Evolutionary conservation across 2,888 invertebrate species (phyloP), one percentile per base, ranked within the genome.

Genomic region (Melanostoma scalare): DNA sequence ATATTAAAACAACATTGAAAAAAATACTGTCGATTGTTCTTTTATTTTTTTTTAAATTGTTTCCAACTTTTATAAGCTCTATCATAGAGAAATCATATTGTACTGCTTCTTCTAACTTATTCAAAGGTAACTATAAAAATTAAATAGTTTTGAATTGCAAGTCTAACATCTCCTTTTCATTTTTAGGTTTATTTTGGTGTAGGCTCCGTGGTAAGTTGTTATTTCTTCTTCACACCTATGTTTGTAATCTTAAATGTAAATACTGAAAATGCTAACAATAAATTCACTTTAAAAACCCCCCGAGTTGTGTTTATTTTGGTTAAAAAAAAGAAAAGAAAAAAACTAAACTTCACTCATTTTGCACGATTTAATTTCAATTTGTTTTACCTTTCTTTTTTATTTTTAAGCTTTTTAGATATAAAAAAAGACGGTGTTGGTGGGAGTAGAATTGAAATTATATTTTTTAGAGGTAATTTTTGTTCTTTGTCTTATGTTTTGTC

Each of bases 1-100:
- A 82, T 78, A 82, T 78, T 82, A 86, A 85, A 85, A 73, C 40
- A 85, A 85, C 76, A 87, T 85, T 68, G 56, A 85, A 86, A 86
- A 85, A 85, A 80, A 85, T 75, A 81, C 72, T 42, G 61, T 35
- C 35, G 9, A n/a, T 44, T 78, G 40, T 84, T 80, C 65, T 84
- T 44, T 74, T 65, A 50, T 42, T 73, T 77, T 46, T 50, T 40
- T 36, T 52, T 20, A 33, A 52, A 9, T 31, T n/a, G 30, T 38
- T 55, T 9, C 20, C 20, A 20, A 20, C 20, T 20, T 20, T 20
- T 20, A 20, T 20, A 20, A 20, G 20, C 20, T 20, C 20, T 20
- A 0, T 20, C 20, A 1, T 20, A 20, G 20, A 20, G 20, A 20
- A 20, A 20, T 20, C 20, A 20, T 20, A 20, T 20, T 20, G 20